Percentiles rank a stretch among this genome's conserved stretches.
Evolutionary conservation across 2,797 vertebrate genomes (phyloP).

Genomic region (Lophius americanus): DNA sequence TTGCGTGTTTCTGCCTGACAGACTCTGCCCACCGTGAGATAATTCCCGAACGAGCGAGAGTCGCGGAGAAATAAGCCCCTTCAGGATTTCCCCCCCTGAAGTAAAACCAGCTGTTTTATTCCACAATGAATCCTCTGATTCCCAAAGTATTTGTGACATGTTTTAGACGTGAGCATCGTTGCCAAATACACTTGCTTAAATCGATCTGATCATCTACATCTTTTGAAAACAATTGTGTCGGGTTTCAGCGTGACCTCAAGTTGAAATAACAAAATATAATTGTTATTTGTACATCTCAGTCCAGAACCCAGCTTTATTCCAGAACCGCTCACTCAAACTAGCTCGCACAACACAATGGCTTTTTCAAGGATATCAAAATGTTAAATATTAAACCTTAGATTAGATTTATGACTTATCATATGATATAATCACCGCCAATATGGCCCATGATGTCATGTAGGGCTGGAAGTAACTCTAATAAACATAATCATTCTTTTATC

Average conservation of each 20-base stretch:
- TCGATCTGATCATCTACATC: slow-evolving; percentile 13
- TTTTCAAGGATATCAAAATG: too few species aligned
- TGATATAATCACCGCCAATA: too few species aligned
- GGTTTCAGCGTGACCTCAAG: slow-evolving; percentile 3
- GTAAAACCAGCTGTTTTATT: slow-evolving; percentile 69
- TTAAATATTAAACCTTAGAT: too few species aligned
- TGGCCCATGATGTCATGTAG: too few species aligned
- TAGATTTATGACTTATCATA: too few species aligned
- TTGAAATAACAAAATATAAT: slow-evolving; percentile 11
- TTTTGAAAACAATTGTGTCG: slow-evolving; percentile 22
- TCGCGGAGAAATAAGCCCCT: slow-evolving; percentile 64
- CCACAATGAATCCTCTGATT: slow-evolving; percentile 37
- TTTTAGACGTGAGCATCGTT: slow-evolving; percentile 35
- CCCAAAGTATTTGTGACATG: slow-evolving; percentile 44
- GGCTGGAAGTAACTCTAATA: too few species aligned
- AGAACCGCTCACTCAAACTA: too few species aligned
- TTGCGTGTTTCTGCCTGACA: slow-evolving; percentile 70
- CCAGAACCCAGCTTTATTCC: too few species aligned
- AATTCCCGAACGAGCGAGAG: slow-evolving; percentile 62
- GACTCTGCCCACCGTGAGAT: slow-evolving; percentile 61
- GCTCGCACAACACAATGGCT: too few species aligned
- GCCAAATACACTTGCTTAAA: slow-evolving; percentile 23
- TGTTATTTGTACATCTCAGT: background rate
- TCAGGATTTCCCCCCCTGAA: slow-evolving; percentile 64
- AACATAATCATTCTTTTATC: too few species aligned